Percentiles rank a stretch among this genome's conserved stretches.
phyloP scores from a whole-genome alignment of 2,888 invertebrate species.

The Oasisia sp. region DNA sequence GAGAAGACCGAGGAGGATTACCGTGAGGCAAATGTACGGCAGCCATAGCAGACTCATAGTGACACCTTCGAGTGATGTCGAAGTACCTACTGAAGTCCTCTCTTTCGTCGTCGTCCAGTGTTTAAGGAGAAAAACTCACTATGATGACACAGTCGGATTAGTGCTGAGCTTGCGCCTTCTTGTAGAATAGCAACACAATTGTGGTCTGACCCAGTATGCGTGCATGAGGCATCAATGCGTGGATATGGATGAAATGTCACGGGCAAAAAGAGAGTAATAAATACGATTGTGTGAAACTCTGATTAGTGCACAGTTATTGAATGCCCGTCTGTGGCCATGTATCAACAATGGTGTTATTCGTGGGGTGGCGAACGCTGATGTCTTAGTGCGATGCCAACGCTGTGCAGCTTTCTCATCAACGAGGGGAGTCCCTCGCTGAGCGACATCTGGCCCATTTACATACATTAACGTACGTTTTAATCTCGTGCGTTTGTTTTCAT shows the following conservation, averaged over 20 bases:
- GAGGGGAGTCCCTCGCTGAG: neutral
- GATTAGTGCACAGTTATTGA: neutral
- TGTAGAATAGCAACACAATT: neutral
- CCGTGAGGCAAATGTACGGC: neutral
- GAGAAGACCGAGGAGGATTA: neutral
- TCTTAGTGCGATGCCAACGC: neutral
- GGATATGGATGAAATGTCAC: neutral
- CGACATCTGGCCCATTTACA: neutral
- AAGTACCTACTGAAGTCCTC: neutral
- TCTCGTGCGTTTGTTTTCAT: neutral
- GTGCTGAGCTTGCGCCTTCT: neutral
- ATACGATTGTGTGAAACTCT: neutral
- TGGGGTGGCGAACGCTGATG: neutral
- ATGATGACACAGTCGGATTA: no score
- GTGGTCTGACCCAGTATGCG: neutral
- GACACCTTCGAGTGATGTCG: neutral
- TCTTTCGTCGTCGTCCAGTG: neutral
- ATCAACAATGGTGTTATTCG: neutral
- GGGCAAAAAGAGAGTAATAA: neutral
- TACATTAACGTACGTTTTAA: neutral
- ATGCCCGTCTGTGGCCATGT: neutral
- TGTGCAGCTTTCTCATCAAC: neutral
- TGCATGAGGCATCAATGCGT: neutral
- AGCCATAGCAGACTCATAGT: neutral
- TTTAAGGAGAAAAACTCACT: neutral